These are phyloP conservation scores for Leptestheria dahalacensis DNA, from an alignment of 1,140 invertebrate genomes.

Conservation along the genomic window DNA sequence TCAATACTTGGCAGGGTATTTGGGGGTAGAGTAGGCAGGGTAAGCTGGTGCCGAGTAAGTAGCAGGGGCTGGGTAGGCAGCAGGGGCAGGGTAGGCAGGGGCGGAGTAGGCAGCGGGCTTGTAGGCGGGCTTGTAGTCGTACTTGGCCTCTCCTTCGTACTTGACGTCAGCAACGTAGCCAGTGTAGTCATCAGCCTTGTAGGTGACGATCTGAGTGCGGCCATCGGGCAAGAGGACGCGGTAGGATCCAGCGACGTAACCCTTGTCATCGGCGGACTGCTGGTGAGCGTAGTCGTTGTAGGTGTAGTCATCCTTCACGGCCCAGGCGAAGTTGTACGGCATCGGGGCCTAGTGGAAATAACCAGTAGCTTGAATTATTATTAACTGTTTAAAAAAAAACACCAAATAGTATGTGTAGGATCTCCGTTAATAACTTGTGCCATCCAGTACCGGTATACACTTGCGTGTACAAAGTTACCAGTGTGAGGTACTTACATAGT, in stretches of 20 bases:
- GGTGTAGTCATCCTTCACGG: constrained; percentile 46
- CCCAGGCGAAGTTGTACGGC: constrained; percentile 54
- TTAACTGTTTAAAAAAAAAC: too few relatives aligned
- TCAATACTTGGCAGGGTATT: not conserved
- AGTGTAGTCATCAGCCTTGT: constrained; percentile 18
- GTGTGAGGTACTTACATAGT: constrained; percentile 15
- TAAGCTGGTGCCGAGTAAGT: not conserved
- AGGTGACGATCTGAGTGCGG: constrained; percentile 25
- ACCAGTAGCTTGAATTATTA: not conserved
- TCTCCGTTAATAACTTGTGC: too few relatives aligned
- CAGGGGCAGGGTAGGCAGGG: constrained; percentile 1
- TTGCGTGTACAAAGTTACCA: too few relatives aligned
- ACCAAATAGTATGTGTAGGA: too few relatives aligned
- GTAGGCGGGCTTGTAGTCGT: constrained; percentile 16
- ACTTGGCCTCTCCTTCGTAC: constrained; percentile 18
- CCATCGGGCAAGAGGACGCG: constrained; percentile 60
- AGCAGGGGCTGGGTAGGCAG: constrained; percentile 1
- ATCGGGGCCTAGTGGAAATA: constrained; percentile 1
- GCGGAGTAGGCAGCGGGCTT: constrained; percentile 11
- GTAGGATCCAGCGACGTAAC: constrained; percentile 44
- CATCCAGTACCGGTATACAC: too few relatives aligned
- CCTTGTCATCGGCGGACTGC: constrained; percentile 43
- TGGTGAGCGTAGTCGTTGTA: constrained; percentile 57
- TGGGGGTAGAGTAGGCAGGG: not conserved
- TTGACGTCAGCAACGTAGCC: constrained; percentile 21